Percentiles rank a stretch among this genome's conserved stretches.
These are phyloP conservation scores for human (Homo sapiens) DNA, from an alignment of 2,113 vertebrate genomes.

Conservation along the genomic window GRCh38 chr5:67802501-67803000, in stretches of 20 bases:
- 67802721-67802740: not conserved
- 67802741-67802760: not conserved
- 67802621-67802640: not conserved
- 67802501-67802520: not conserved
- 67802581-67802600: not conserved
- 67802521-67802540: not conserved
- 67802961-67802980: not conserved
- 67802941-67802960: not conserved
- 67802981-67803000: not conserved
- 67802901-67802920: not conserved
- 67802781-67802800: not conserved
- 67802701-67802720: accelerated
- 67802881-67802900: not conserved
- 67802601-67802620: not conserved
- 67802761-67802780: not conserved
- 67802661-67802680: not conserved
- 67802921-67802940: not conserved
- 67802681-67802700: not conserved
- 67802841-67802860: not conserved
- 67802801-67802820: not conserved
- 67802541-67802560: not conserved
- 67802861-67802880: not conserved
- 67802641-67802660: not conserved
- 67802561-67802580: not conserved
- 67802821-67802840: not conserved